These are phyloP conservation scores for Listronotus bonariensis DNA, from an alignment of 1,140 invertebrate species.

Conservation along the genomic window DNA sequence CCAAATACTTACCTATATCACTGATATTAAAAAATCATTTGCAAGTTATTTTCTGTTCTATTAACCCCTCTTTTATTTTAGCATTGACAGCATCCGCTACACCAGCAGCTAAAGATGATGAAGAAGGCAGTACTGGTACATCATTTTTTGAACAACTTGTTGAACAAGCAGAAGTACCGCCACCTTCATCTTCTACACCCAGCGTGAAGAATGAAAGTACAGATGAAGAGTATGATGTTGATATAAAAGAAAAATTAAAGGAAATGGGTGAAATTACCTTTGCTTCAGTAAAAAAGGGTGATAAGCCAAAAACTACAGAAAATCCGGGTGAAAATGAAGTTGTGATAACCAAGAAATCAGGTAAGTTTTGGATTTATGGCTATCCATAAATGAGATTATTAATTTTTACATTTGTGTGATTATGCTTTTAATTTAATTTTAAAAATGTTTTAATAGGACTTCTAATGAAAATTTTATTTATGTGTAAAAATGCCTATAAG, in stretches of 20 bases:
- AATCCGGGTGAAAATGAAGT: slow-evolving; percentile 48
- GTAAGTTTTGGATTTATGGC: slow-evolving; percentile 27
- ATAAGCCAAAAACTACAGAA: slow-evolving; percentile 51
- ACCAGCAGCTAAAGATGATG: slow-evolving; percentile 24
- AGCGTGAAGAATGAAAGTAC: slow-evolving; percentile 26
- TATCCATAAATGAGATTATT: too few species aligned
- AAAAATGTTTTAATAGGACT: too few species aligned
- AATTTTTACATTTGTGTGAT: too few species aligned
- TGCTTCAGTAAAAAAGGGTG: slow-evolving; percentile 53
- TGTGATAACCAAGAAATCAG: slow-evolving; percentile 50
- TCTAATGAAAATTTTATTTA: too few species aligned
- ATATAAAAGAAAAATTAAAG: slow-evolving; percentile 63
- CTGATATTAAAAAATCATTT: too few species aligned
- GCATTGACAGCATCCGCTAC: background rate
- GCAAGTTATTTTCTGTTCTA: too few species aligned
- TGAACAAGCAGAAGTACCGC: slow-evolving; percentile 37
- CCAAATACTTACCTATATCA: too few species aligned
- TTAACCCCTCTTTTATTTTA: background rate
- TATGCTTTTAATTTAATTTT: too few species aligned
- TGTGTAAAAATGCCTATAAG: too few species aligned
- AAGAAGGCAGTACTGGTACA: slow-evolving; percentile 30
- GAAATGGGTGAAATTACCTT: slow-evolving; percentile 63
- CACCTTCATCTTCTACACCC: slow-evolving; percentile 27
- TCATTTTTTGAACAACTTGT: slow-evolving; percentile 48
- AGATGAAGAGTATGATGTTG: slow-evolving; percentile 53